Base-by-base conservation (phyloP, 2,888 invertebrate species). In the Melieria picta region DNA sequence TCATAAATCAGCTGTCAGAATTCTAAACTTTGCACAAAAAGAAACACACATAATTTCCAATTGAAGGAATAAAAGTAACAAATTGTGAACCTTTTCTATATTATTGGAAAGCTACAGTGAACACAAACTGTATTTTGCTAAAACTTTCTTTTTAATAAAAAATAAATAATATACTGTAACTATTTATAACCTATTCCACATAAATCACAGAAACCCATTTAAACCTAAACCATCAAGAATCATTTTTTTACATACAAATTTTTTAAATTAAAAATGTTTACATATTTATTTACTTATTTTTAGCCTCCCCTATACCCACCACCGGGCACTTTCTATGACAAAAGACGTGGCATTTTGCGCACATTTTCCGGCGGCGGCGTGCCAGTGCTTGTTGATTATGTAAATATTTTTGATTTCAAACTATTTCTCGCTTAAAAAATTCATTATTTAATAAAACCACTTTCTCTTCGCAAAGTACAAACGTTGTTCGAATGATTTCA, bases 321-420 rank as follows among this genome's bases (percentile, higher is more conserved):
- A 11, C 67, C 74, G 61, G 75, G 82, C 63, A 80, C 83, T 62
- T 86, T 84, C 73, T 87, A 79, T 46, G 86, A 88, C 75, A 77
- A 77, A 45, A 77, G 78, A 6, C 79, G 80, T 16, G 81, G 82
- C 9, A 71, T 80, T 46, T 85, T 85, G 61, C 76, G 81, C 5
- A 78, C 79, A 4, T 81, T 88, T 50, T 84, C 87, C 5, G 88
- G 88, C 30, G 87, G 87, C n/a, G 88, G 88, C 7, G 70, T 79
- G 11, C 82, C 84, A 6, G 79, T 86, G 4, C 76, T 81, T 16
- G 79, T 84, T n/a, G 86, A 86, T 71, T 84, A 83, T 77, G 86
- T 86, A 78, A 79, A 81, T 79, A 30, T 6, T 11, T n/a, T 30
- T 57, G 47, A 16, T 42, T 16, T 7, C 11, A 46, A 7, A 43